These are phyloP conservation scores for Masticophis lateralis DNA, from an alignment of 2,797 vertebrate species.

Conservation along the genomic window DNA sequence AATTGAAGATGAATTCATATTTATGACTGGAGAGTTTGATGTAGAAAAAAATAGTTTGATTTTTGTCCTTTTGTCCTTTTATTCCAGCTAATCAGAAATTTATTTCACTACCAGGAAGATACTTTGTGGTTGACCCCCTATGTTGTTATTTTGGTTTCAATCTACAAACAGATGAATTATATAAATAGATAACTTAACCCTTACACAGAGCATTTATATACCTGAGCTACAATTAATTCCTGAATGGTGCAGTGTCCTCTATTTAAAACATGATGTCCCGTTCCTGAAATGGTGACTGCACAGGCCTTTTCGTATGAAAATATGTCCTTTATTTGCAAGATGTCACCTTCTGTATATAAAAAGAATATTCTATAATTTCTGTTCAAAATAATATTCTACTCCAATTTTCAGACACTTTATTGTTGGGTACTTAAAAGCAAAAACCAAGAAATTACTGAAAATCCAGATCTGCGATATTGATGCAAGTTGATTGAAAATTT, in stretches of 20 bases:
- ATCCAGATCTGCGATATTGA: constrained; percentile 19
- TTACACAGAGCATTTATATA: not conserved
- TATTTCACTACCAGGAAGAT: not conserved
- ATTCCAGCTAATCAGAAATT: not conserved
- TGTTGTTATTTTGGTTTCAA: not conserved
- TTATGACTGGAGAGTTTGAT: not conserved
- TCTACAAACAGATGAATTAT: not conserved
- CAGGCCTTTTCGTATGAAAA: not conserved
- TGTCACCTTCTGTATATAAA: not conserved
- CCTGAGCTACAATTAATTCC: not conserved
- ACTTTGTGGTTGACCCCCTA: not conserved
- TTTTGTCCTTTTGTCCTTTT: not conserved
- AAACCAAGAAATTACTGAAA: constrained; percentile 21
- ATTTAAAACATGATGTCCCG: not conserved
- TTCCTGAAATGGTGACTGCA: not conserved
- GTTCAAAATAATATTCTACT: constrained; percentile 23
- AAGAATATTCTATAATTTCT: accelerated
- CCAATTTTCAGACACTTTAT: constrained; percentile 40
- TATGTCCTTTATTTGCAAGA: not conserved
- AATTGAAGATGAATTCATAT: not conserved
- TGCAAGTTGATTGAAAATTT: not conserved
- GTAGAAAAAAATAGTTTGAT: not conserved
- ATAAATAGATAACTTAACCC: not conserved
- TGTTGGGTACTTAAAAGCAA: constrained; percentile 41
- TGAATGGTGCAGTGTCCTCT: not conserved